Conservation (phyloP, 2,888 invertebrate species). For the Copidosoma aretas region DNA sequence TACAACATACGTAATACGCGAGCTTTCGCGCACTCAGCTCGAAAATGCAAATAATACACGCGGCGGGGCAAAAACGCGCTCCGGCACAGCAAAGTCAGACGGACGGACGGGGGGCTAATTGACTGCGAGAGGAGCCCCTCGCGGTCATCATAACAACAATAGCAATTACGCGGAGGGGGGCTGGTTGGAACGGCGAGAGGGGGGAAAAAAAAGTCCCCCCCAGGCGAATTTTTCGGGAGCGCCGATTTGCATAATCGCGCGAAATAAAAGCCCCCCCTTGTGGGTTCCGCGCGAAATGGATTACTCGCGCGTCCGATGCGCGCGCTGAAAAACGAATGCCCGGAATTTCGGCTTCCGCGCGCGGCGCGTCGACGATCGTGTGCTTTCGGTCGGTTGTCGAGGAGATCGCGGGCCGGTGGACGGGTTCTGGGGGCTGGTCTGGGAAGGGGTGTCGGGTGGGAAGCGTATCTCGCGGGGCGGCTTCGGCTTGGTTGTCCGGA, state of each 20-base stretch:
- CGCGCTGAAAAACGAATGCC: neutral
- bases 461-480: too few relatives aligned
- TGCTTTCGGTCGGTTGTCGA: neutral
- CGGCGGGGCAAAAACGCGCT: neutral
- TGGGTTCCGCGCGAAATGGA: neutral
- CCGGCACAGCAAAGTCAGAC: neutral
- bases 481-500: too few relatives aligned
- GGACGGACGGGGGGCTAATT: constrained; percentile 13
- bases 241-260: constrained; percentile 37
- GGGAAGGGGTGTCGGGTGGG: too few relatives aligned
- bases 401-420: neutral
- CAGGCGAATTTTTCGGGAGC: too few relatives aligned
- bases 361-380: neutral
- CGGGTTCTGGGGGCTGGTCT: neutral
- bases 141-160: too few relatives aligned
- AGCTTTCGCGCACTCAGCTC: neutral
- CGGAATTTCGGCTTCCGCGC: neutral
- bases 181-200: neutral
- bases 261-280: neutral
- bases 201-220: constrained; percentile 16
- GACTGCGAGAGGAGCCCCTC: constrained; percentile 13
- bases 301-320: neutral
- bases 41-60: neutral
- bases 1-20: neutral
- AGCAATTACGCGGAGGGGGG: neutral